Conservation (phyloP, 2,888 invertebrate genomes). For the Lathronympha strigana region DNA sequence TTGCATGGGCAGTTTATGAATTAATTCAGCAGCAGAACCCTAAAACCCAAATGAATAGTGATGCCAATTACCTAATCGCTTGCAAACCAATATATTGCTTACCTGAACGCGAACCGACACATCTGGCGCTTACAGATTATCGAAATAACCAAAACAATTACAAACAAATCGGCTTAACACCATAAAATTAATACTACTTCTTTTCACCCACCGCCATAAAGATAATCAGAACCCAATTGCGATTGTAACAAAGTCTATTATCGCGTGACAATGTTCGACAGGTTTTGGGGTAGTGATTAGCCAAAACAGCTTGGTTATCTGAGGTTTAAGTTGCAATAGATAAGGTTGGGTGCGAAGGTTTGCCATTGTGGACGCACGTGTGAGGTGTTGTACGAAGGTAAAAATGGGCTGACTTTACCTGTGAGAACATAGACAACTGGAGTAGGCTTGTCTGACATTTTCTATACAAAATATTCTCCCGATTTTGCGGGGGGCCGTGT, state of each 20-base stretch:
- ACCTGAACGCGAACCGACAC: constrained; percentile 2
- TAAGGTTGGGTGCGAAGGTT: constrained; percentile 9
- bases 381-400: constrained; percentile 9
- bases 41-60: not conserved
- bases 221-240: not conserved
- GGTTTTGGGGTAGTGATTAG: not conserved
- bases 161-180: constrained; percentile 5
- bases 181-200: constrained; percentile 8
- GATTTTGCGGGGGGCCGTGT: no score
- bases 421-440: not conserved
- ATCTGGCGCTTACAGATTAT: constrained; percentile 18
- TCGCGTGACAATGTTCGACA: not conserved
- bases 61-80: not conserved
- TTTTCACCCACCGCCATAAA: not conserved
- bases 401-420: not conserved
- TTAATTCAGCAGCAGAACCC: no score
- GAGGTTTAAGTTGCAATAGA: constrained; percentile 14
- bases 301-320: constrained; percentile 22
- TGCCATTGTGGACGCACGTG: constrained; percentile 14
- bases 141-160: constrained; percentile 15
- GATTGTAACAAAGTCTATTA: not conserved
- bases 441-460: no score
- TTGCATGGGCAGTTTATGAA: no score
- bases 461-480: no score
- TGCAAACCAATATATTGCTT: not conserved